Evolutionary conservation across 2,113 vertebrate genomes (phyloP).

Genomic region (Gambusia holbrooki): DNA sequence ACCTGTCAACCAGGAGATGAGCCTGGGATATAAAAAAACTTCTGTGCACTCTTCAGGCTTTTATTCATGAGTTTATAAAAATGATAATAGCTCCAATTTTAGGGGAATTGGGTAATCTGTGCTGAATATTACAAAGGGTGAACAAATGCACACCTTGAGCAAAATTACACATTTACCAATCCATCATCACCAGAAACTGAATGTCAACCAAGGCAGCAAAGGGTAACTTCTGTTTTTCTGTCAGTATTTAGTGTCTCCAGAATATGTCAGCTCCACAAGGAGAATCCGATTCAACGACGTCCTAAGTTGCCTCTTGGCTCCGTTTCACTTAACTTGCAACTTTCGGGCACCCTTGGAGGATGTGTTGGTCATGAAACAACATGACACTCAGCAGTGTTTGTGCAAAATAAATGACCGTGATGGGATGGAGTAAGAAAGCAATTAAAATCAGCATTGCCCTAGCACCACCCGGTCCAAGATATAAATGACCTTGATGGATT

Average conservation of each 20-base stretch:
- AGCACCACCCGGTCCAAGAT: conserved; percentile 15
- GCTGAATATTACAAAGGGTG: conserved; percentile 4
- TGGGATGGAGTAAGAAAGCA: conserved; percentile 45
- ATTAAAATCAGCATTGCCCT: conserved; percentile 62
- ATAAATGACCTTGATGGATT: conserved; percentile 62
- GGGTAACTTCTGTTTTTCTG: conserved; percentile 32
- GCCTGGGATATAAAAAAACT: conserved; percentile 47
- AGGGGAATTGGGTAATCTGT: conserved; percentile 21
- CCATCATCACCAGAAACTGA: conserved; percentile 7
- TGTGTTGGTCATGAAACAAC: conserved; percentile 58
- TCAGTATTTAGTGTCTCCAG: background rate
- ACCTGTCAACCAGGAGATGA: conserved; percentile 39
- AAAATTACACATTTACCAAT: conserved; percentile 24
- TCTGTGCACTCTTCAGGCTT: conserved; percentile 6
- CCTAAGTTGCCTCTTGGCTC: conserved; percentile 37
- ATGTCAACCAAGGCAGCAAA: conserved; percentile 15
- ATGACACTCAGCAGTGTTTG: conserved; percentile 36
- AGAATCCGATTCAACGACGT: conserved; percentile 17
- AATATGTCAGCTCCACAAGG: conserved; percentile 24
- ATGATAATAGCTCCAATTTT: conserved; percentile 19
- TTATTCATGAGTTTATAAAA: conserved; percentile 31
- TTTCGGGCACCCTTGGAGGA: conserved; percentile 42
- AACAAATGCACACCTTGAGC: conserved; percentile 19
- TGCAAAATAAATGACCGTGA: conserved; percentile 30
- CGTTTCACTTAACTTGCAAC: conserved; percentile 22